Evolutionary conservation across 30 jellyfish, hydroid and myxozoan species (phyloP), one percentile per base, ranked within the genome.

Genomic region (Morbakka virulenta): DNA sequence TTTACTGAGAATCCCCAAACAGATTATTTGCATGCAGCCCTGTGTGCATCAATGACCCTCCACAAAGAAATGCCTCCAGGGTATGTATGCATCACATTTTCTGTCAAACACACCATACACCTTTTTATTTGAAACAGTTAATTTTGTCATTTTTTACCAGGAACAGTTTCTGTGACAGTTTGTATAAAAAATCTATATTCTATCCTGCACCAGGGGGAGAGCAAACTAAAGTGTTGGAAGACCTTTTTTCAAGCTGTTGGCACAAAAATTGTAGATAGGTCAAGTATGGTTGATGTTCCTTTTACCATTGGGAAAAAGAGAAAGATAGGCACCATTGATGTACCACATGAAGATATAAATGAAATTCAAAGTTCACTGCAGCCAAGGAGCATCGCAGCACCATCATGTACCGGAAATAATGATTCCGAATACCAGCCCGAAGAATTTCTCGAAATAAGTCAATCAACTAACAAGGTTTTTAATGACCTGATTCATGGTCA

Each of bases 401-500:
- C n/a, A n/a, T n/a, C n/a, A n/a, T n/a, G n/a, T n/a, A n/a, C n/a
- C n/a, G n/a, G n/a, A n/a, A n/a, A n/a, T n/a, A n/a, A n/a, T n/a
- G n/a, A n/a, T n/a, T n/a, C n/a, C n/a, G n/a, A n/a, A n/a, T n/a
- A n/a, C n/a, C n/a, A n/a, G n/a, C n/a, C n/a, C n/a, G n/a, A n/a
- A n/a, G n/a, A n/a, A n/a, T n/a, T n/a, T n/a, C n/a, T n/a, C n/a
- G n/a, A n/a, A n/a, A n/a, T n/a, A n/a, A n/a, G n/a, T n/a, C n/a
- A n/a, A n/a, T n/a, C n/a, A n/a, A n/a, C n/a, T n/a, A n/a, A n/a
- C 66, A 4, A 83, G 95, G 86, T 89, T 47, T 69, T 89, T 76
- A 80, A 89, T 69, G 97, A 89, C 70, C 88, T 95, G 2, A 74
- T 89, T n/a, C 97, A 80, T 82, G 97, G 97, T 3, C 92, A 80